Evolutionary conservation across 2,797 vertebrate species (phyloP), one percentile per base, ranked within the genome.

Genomic region (Astyanax mexicanus): DNA sequence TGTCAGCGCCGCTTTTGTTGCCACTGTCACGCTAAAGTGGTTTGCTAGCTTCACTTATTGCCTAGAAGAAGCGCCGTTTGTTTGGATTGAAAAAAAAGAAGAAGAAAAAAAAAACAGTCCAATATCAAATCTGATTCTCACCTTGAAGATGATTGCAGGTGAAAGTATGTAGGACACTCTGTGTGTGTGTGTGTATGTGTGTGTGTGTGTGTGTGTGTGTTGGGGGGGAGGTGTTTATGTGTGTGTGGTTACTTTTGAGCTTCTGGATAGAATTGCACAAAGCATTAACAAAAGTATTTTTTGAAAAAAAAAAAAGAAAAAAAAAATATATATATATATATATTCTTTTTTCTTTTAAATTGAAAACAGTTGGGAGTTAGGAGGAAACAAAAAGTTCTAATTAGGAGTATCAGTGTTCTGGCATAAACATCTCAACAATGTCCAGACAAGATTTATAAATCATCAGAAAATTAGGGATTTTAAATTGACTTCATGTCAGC

Each of bases 1-100:
- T 80, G 81, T 81, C 77, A 84, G 76, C 76, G 60, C 44, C 19
- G 74, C 71, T 81, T 80, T 86, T 87, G 82, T 86, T 79, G 74
- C 52, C 65, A 77, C 79, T 82, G 81, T 86, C 83, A 84, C 78
- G 76, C 83, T 85, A 80, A 84, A 85, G 82, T 81, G 84, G 82
- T 82, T 84, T 73, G 71, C 76, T 61, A 66, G 80, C 71, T 72
- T 76, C 54, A 47, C 74, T 84, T 86, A 85, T 83, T 84, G 82
- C 80, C 79, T 81, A 80, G 81, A 74, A 80, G 82, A 81, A 77
- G 75, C 75, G 74, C 80, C 79, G 83, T 86, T n/a, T 87, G 84
- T 84, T 85, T 42, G 40, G 52, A 2, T 2, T 32, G 29, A 5
- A 29, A 37, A 37, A 65, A 81, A 81, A 70, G 80, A 81, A n/a